Base-by-base conservation (phyloP, 2,113 vertebrate genomes). In the Morone saxatilis region DNA sequence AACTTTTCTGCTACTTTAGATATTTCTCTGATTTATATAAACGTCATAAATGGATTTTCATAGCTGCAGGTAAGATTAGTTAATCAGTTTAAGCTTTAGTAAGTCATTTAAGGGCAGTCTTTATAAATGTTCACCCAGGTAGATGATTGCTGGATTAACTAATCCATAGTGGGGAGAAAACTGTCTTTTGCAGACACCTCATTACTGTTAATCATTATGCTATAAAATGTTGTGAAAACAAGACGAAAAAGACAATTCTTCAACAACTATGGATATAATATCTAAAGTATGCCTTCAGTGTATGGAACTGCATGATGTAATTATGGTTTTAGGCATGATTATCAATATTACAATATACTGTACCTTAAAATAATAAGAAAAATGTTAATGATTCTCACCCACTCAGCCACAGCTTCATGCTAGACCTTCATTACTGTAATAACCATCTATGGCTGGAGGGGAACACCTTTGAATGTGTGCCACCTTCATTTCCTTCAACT, bases 351-450 rank as follows among this genome's bases (percentile, higher is more conserved):
- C 16, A 67, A 50, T 60, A 20, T 22, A 65, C 50, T 54, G 40
- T 4, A 60, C 67, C 38, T 50, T 8, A 17, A 79, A 76, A 81
- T 40, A 69, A 36, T 25, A 43, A 50, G 36, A 85, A 25, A 48
- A 65, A 78, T 36, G 7, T 12, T 38, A 81, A 78, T 78, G 78
- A 71, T 40, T 76, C 61, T n/a, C 38, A 36, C 4, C 43, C 71
- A 43, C 50, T 22, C 71, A 72, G 65, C 41, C 61, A 19, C 50
- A 41, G n/a, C 60, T 51, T 78, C 53, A 20, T 59, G 88, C 48
- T 47, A 16, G 20, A 61, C 74, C 56, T 54, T 80, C 69, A 77
- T 80, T 78, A 72, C 53, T 76, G 56, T 78, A 84, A 81, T 78
- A 54, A 75, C 80, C n/a, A 41, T 53, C 66, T 78, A 36, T 71